These are phyloP conservation scores for Neopelma chrysocephalum DNA, from an alignment of 2,797 vertebrate species.

Conservation along the genomic window DNA sequence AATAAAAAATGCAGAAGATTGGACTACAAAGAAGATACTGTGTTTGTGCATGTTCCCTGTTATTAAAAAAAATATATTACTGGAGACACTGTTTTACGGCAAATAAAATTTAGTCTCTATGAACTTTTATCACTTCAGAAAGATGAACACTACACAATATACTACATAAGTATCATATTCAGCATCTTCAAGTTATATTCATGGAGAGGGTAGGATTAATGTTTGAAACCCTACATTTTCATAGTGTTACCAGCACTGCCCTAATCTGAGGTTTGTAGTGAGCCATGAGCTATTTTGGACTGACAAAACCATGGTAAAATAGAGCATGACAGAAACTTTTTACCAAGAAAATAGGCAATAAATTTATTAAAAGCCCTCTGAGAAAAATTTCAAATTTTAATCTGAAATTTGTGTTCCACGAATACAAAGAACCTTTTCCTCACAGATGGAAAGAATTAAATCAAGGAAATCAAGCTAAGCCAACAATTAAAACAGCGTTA, in stretches of 20 bases:
- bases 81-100: not conserved
- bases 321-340: not conserved
- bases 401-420: not conserved
- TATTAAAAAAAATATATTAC: not conserved
- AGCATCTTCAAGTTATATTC: not conserved
- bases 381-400: not conserved
- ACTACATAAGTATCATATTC: not conserved
- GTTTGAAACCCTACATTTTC: not conserved
- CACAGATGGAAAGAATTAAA: slow-evolving; percentile 44
- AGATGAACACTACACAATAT: not conserved
- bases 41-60: not conserved
- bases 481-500: slow-evolving; percentile 53
- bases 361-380: not conserved
- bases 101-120: not conserved
- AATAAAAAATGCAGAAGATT: not conserved
- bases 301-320: not conserved
- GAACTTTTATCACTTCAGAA: not conserved
- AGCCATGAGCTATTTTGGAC: not conserved
- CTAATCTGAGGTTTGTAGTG: not conserved
- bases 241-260: not conserved
- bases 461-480: slow-evolving; percentile 29
- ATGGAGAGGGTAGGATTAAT: not conserved
- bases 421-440: not conserved
- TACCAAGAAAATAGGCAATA: not conserved
- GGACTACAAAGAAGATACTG: not conserved